These are phyloP conservation scores for Clavelina lepadiformis DNA, from an alignment of 23 tunicate species.

Conservation along the genomic window DNA sequence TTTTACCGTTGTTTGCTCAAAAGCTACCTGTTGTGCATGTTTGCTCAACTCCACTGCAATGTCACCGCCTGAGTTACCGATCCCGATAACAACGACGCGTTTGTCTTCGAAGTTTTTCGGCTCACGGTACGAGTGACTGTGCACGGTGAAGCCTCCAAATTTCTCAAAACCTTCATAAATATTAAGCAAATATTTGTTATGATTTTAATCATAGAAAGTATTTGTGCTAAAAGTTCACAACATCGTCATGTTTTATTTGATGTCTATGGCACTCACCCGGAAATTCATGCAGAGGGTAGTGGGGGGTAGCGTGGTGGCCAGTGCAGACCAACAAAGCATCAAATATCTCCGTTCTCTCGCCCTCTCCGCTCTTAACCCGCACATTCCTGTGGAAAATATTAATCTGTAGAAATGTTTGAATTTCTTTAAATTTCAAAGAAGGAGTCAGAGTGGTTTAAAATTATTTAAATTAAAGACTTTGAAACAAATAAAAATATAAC, in stretches of 20 bases:
- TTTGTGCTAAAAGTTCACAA: background rate
- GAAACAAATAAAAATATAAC: background rate
- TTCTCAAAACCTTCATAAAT: slow-evolving; percentile 26
- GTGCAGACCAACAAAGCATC: slow-evolving; percentile 71
- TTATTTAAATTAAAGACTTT: too few species aligned
- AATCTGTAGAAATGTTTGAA: background rate
- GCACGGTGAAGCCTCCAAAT: slow-evolving; percentile 29
- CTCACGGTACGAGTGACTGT: slow-evolving; percentile 49
- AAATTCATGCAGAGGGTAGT: slow-evolving; percentile 43
- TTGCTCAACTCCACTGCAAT: slow-evolving; percentile 56
- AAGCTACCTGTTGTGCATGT: background rate
- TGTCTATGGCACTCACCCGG: slow-evolving; percentile 21
- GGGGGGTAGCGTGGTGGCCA: slow-evolving; percentile 77
- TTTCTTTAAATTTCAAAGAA: background rate
- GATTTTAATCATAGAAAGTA: background rate
- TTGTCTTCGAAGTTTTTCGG: slow-evolving; percentile 19
- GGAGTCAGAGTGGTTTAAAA: background rate
- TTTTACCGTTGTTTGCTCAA: too few species aligned
- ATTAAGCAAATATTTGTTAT: background rate
- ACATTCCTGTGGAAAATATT: slow-evolving; percentile 16
- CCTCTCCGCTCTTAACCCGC: slow-evolving; percentile 2
- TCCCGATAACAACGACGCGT: slow-evolving; percentile 46
- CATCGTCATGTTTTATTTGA: background rate
- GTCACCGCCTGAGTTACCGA: slow-evolving; percentile 74
- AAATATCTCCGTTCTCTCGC: slow-evolving; percentile 4